Evolutionary conservation across 2,888 invertebrate species (phyloP).

Genomic region (Abrostola triplasia): DNA sequence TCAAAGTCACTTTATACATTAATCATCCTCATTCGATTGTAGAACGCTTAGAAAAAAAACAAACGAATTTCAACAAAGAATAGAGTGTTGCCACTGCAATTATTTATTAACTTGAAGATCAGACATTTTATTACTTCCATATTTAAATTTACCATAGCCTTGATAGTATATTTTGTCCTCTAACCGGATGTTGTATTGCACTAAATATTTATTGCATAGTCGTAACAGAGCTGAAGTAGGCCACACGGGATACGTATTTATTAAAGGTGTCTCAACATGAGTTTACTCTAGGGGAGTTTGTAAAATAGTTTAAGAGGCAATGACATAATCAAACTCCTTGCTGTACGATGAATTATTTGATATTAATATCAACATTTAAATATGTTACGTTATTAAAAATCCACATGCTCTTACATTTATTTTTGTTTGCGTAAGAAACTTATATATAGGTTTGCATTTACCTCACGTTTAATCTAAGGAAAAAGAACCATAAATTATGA

Average conservation of each 20-base stretch:
- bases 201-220: conserved; percentile 3
- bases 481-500: neutral
- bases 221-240: neutral
- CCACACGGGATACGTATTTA: neutral
- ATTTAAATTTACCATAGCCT: neutral
- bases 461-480: too few species aligned
- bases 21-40: conserved; percentile 26
- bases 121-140: neutral
- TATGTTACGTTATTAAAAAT: too few species aligned
- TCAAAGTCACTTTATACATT: conserved; percentile 31
- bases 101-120: neutral
- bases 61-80: neutral
- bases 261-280: neutral
- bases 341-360: too few species aligned
- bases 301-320: neutral
- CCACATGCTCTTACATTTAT: too few species aligned
- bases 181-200: neutral
- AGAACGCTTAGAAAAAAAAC: neutral
- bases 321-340: too few species aligned
- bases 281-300: neutral
- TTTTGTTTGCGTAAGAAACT: too few species aligned
- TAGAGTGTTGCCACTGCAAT: neutral
- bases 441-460: too few species aligned
- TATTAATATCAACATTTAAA: too few species aligned
- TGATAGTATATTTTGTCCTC: conserved; percentile 4